Base-by-base conservation (phyloP, 2,797 vertebrate species). In the Microchirus variegatus region DNA sequence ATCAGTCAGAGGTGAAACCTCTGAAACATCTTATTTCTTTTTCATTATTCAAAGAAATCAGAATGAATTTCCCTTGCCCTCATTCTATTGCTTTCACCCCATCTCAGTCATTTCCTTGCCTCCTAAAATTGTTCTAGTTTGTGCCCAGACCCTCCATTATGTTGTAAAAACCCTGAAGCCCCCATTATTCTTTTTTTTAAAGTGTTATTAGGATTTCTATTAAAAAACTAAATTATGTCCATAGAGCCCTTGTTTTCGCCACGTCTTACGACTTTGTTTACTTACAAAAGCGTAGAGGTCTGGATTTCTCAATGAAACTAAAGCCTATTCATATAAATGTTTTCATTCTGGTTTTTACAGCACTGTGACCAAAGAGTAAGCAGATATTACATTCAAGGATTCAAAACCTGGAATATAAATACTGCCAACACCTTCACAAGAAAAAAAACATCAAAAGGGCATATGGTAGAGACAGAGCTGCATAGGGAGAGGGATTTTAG, bases 161-260 rank as follows among this genome's bases (percentile, higher is more conserved):
- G 77, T 83, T 84, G 85, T 84, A 87, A 87, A 73, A 60, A 63
- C 74, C 77, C 81, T 80, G 73, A 78, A 80, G 67, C 81, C 63
- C 70, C 81, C 69, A 82, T 89, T 82, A 75, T 83, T 83, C 63
- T 81, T 83, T 81, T 83, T 81, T 22, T 22, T 1, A 22, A 81
- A 86, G 78, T 83, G 73, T 83, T 77, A 82, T 84, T 87, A 83
- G 80, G 73, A 55, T 83, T 85, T 87, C 80, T 75, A 86, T 85
- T 83, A 79, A 81, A 86, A 84, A 78, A 83, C 76, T 78, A 88
- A 87, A 88, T 80, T 67, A 83, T 80, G 75, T 87, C 81, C 84
- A 51, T 61, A 58, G 73, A 80, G 71, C 78, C 63, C 69, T 66
- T 63, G 67, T 73, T 67, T 70, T 70, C 12, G 1, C 37, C 62